phyloP scores from a whole-genome alignment of 1,140 invertebrate species.

The Sipha flava region DNA sequence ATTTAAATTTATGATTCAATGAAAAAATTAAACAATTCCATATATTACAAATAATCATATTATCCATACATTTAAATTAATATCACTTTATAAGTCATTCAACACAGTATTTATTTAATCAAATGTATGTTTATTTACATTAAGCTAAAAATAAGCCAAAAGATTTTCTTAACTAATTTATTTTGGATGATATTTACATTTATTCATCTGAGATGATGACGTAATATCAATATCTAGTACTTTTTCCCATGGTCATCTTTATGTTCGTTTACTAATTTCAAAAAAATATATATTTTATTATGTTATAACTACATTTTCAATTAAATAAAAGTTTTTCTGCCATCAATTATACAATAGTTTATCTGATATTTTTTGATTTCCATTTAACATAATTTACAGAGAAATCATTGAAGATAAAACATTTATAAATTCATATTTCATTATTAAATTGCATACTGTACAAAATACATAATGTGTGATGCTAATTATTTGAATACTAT shows the following conservation, averaged over 20 bases:
- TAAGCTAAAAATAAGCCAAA: not conserved
- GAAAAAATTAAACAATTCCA: too few species aligned
- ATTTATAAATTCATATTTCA: too few species aligned
- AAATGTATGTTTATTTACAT: slow-evolving; percentile 3
- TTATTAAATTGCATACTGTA: too few species aligned
- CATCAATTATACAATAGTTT: too few species aligned
- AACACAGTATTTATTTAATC: not conserved
- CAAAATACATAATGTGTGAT: too few species aligned
- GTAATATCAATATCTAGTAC: not conserved
- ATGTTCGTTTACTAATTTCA: not conserved
- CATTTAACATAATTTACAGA: too few species aligned
- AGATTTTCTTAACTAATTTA: not conserved
- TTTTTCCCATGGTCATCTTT: not conserved
- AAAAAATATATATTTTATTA: not conserved
- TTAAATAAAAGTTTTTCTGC: too few species aligned
- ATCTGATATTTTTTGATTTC: too few species aligned
- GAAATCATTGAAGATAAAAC: too few species aligned
- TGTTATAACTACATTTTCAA: not conserved
- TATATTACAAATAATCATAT: too few species aligned
- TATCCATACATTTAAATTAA: not conserved
- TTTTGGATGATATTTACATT: slow-evolving; percentile 12
- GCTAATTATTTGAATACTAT: too few species aligned
- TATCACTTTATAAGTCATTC: not conserved
- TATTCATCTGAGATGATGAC: not conserved
- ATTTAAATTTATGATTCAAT: too few species aligned